Conservation (phyloP, 2,113 vertebrate species). For the Oryzias woworae region DNA sequence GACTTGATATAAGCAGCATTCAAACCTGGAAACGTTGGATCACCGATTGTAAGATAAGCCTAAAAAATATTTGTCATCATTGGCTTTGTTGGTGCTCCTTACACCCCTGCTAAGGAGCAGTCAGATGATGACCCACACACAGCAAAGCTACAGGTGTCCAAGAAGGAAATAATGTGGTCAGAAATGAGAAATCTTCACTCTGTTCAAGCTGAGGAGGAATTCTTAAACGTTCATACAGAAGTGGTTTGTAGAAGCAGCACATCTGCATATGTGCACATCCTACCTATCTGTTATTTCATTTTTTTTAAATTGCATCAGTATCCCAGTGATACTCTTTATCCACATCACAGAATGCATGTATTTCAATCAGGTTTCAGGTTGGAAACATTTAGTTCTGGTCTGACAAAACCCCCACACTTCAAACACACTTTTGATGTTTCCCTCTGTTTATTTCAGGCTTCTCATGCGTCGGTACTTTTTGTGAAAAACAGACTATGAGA, state of each 20-base stretch:
- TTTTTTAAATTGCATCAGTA: conserved; percentile 5
- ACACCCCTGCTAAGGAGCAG: too few species aligned
- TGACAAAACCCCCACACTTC: conserved; percentile 59
- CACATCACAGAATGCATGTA: conserved; percentile 16
- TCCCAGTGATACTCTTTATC: conserved; percentile 8
- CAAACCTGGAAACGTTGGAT: too few species aligned
- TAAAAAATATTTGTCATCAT: too few species aligned
- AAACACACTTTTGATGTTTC: conserved; percentile 76
- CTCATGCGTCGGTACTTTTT: conserved; percentile 73
- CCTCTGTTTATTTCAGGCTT: conserved; percentile 67
- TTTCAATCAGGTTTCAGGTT: conserved; percentile 66
- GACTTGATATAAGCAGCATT: too few species aligned
- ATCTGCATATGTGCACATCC: conserved; percentile 6
- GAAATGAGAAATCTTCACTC: too few species aligned
- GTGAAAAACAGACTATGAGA: conserved; percentile 76
- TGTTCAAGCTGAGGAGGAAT: too few species aligned
- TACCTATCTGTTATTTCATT: conserved; percentile 1
- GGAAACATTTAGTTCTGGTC: conserved; percentile 70
- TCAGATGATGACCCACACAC: too few species aligned
- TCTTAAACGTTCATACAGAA: too few species aligned
- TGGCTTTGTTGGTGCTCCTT: too few species aligned
- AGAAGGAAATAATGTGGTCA: too few species aligned
- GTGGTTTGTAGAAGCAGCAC: conserved; percentile 1
- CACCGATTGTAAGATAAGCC: too few species aligned
- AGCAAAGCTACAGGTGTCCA: too few species aligned